These are phyloP conservation scores for Acleris sparsana DNA, from an alignment of 2,888 invertebrate genomes.

Conservation along the genomic window DNA sequence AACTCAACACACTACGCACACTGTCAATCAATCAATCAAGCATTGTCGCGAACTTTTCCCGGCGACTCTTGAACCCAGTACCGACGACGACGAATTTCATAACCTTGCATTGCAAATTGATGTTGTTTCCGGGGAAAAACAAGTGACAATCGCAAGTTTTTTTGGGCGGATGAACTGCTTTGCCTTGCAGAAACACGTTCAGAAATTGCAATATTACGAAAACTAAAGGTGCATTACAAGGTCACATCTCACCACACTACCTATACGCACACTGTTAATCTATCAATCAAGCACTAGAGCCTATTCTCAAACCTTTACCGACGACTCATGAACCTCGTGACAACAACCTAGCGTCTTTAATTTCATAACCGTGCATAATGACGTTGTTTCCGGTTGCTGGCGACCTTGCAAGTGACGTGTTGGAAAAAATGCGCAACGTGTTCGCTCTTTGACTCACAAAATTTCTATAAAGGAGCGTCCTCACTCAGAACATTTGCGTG, in stretches of 20 bases:
- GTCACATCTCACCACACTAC: neutral
- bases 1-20: neutral
- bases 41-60: neutral
- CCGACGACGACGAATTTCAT: conserved; percentile 19
- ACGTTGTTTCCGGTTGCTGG: conserved; percentile 16
- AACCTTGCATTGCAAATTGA: conserved; percentile 18
- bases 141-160: conserved; percentile 19
- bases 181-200: no score
- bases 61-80: neutral
- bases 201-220: neutral
- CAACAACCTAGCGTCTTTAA: conserved; percentile 6
- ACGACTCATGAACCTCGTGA: conserved; percentile 1
- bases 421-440: no score
- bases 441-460: no score
- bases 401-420: conserved; percentile 11
- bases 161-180: neutral
- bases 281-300: neutral
- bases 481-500: no score
- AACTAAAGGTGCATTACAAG: neutral
- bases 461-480: no score
- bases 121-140: conserved; percentile 23
- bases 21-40: neutral
- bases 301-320: neutral
- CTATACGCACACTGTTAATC: neutral
- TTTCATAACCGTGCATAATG: conserved; percentile 27